A percentile compares a stretch with the other conserved stretches of the same genome.
phyloP scores from a whole-genome alignment of 2,888 invertebrate genomes.

The Arctia plantaginis region DNA sequence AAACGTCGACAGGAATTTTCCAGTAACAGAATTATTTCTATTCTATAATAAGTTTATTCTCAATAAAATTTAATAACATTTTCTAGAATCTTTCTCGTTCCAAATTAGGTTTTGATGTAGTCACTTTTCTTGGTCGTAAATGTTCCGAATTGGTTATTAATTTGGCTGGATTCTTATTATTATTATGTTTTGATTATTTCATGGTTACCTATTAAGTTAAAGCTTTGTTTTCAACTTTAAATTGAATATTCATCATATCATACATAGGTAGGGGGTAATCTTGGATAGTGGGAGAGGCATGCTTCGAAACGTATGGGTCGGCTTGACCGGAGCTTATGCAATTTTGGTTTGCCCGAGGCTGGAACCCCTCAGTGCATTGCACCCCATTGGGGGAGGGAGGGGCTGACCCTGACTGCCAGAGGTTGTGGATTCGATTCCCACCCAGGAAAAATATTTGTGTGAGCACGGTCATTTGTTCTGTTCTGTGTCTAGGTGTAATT shows the following conservation, averaged over 20 bases:
- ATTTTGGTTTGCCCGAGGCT: background rate
- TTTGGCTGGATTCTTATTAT: constrained; percentile 16
- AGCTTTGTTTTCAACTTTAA: background rate
- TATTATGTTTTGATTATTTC: background rate
- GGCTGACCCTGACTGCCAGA: too few species aligned
- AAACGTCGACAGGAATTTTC: constrained; percentile 62
- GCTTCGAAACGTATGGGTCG: background rate
- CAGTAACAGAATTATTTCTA: constrained; percentile 80
- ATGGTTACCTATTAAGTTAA: background rate
- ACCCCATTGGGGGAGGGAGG: too few species aligned
- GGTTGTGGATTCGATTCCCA: too few species aligned
- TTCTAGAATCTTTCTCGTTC: constrained; percentile 40
- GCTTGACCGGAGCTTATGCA: background rate
- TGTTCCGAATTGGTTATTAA: constrained; percentile 22
- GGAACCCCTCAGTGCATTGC: background rate
- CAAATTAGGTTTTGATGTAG: constrained; percentile 50
- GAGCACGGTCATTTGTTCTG: too few species aligned
- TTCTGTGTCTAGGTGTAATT: too few species aligned
- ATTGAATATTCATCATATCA: background rate
- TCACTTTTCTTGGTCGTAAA: constrained; percentile 33
- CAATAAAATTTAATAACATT: constrained; percentile 72
- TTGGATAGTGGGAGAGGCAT: background rate
- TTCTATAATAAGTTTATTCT: constrained; percentile 82
- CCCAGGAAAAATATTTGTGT: too few species aligned
- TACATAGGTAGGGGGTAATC: background rate